Percentiles rank a stretch among this genome's conserved stretches.
phyloP scores from a whole-genome alignment of 2,797 vertebrate genomes.

The Gobionotothen gibberifrons region DNA sequence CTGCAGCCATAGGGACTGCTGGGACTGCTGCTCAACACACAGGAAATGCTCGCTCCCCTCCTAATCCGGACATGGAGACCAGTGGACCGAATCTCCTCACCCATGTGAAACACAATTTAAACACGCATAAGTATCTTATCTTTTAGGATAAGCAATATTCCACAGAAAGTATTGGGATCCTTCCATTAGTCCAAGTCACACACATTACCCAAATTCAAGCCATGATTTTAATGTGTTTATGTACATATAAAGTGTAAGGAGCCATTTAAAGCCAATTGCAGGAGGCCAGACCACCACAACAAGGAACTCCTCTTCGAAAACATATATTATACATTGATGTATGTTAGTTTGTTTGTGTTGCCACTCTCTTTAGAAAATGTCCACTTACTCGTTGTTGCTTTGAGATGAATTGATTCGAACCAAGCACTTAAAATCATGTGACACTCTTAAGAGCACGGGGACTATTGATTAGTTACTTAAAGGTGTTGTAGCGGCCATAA shows the following conservation, averaged over 20 bases:
- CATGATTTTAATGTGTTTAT: not conserved
- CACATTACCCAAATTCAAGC: not conserved
- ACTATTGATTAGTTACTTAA: not conserved
- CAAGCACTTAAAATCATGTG: not conserved
- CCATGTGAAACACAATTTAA: slow-evolving; percentile 31
- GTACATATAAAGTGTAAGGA: not conserved
- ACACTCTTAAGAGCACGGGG: not conserved
- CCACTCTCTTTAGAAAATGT: not conserved
- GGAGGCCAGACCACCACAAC: not conserved
- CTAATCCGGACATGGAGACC: slow-evolving; percentile 63
- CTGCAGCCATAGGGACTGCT: slow-evolving; percentile 69
- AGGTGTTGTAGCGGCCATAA: no score
- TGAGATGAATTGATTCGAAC: not conserved
- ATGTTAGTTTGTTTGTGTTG: not conserved
- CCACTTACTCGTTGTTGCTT: not conserved
- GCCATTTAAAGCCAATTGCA: no score
- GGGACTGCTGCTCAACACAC: slow-evolving; percentile 64
- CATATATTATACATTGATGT: not conserved
- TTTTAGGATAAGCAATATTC: not conserved
- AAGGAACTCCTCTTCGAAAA: not conserved
- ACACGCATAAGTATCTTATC: slow-evolving; percentile 7
- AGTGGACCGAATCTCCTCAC: slow-evolving; percentile 47
- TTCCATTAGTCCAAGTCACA: not conserved
- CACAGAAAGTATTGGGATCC: not conserved
- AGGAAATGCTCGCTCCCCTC: slow-evolving; percentile 57